phyloP scores from a whole-genome alignment of 2,113 vertebrate genomes.

The Calyptommatus sinebrachiatus region DNA sequence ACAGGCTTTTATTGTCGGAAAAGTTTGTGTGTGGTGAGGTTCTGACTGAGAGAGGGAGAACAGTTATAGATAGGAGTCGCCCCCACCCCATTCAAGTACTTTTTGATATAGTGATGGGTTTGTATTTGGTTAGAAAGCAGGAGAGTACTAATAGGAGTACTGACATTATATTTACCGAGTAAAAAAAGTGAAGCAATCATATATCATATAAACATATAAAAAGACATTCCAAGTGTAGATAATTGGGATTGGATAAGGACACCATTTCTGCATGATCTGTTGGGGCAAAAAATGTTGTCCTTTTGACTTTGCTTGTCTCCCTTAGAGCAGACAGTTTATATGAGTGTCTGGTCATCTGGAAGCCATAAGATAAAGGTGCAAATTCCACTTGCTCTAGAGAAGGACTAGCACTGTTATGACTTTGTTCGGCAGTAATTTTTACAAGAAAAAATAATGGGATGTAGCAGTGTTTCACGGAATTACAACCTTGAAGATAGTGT shows the following conservation, averaged over 20 bases:
- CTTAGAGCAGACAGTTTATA: too few species aligned
- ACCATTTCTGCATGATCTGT: too few species aligned
- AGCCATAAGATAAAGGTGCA: neutral
- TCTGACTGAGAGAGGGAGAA: too few species aligned
- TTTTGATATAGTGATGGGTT: neutral
- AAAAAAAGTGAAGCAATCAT: neutral
- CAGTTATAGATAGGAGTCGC: too few species aligned
- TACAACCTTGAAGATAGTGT: neutral
- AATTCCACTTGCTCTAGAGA: neutral
- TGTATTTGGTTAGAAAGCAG: neutral
- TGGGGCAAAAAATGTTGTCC: too few species aligned
- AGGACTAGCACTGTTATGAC: neutral
- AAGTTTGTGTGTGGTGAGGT: neutral
- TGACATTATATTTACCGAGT: neutral
- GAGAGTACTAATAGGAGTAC: neutral
- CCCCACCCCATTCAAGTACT: neutral
- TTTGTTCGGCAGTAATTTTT: neutral
- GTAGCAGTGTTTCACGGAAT: neutral
- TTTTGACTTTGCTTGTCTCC: too few species aligned
- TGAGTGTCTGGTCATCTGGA: too few species aligned
- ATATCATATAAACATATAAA: neutral
- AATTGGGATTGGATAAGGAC: neutral
- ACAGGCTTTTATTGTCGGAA: rapidly evolving
- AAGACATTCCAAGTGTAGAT: neutral
- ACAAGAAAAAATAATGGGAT: neutral